Conservation (phyloP, 2,797 vertebrate genomes). For the Anguilla anguilla region DNA sequence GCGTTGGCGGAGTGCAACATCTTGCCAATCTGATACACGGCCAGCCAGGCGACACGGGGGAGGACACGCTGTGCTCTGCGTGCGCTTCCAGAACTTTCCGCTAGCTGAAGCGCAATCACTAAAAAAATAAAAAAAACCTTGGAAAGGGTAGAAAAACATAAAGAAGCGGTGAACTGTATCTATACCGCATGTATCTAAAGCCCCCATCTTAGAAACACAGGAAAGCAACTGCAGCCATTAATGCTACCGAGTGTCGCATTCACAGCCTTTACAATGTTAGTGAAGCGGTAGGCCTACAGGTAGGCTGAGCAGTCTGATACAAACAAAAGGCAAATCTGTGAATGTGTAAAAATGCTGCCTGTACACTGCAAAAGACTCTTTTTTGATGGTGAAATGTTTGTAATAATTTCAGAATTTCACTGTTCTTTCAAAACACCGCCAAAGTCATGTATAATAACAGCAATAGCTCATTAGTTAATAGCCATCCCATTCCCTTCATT, state of each 20-base stretch:
- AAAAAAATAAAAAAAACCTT: conserved; percentile 43
- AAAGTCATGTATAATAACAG: too few species aligned
- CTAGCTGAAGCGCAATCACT: conserved; percentile 46
- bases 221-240: conserved; percentile 53
- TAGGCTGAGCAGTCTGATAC: conserved; percentile 33
- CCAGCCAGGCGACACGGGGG: conserved; percentile 43
- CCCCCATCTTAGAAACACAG: conserved; percentile 40
- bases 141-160: conserved; percentile 52
- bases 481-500: too few species aligned
- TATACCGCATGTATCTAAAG: conserved; percentile 40
- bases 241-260: conserved; percentile 33
- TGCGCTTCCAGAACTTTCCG: conserved; percentile 39
- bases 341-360: conserved; percentile 8
- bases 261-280: conserved; percentile 37
- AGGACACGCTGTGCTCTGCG: conserved; percentile 39
- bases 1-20: conserved; percentile 36
- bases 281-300: conserved; percentile 21
- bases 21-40: conserved; percentile 38
- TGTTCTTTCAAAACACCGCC: too few species aligned
- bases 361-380: conserved; percentile 23
- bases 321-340: not conserved
- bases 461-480: too few species aligned
- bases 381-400: too few species aligned
- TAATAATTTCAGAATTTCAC: too few species aligned
- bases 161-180: conserved; percentile 47